Evolutionary conservation across 2,888 invertebrate genomes (phyloP).

Genomic region (Lepeophtheirus nordmannii): DNA sequence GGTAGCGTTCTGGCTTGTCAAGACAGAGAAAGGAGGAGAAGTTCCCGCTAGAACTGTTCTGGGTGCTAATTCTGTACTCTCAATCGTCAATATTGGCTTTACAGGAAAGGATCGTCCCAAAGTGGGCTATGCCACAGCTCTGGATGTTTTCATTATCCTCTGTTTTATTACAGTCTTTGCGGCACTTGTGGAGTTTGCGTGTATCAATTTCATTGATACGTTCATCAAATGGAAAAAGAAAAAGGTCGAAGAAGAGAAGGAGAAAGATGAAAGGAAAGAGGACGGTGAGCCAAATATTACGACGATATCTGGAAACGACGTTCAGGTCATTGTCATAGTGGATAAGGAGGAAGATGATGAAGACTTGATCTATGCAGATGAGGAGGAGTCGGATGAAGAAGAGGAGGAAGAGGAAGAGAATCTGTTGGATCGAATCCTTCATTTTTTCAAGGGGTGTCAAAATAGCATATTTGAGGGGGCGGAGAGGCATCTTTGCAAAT

Average conservation of each 20-base stretch:
- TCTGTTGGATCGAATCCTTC: slow-evolving; percentile 22
- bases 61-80: slow-evolving; percentile 47
- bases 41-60: slow-evolving; percentile 26
- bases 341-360: slow-evolving; percentile 12
- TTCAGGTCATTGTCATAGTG: slow-evolving; percentile 8
- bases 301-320: not conserved
- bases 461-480: not conserved
- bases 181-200: slow-evolving; percentile 45
- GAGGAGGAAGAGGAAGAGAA: slow-evolving; percentile 27
- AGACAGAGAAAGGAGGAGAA: slow-evolving; percentile 24
- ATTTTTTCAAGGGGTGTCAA: not conserved
- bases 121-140: slow-evolving; percentile 46
- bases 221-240: slow-evolving; percentile 36
- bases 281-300: not conserved
- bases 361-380: not conserved
- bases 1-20: slow-evolving; percentile 47
- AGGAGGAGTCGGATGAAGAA: slow-evolving; percentile 13
- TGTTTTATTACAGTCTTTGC: slow-evolving; percentile 49
- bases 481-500: not conserved
- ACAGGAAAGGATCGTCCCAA: slow-evolving; percentile 44
- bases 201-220: slow-evolving; percentile 43
- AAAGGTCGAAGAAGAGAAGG: slow-evolving; percentile 29
- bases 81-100: slow-evolving; percentile 47
- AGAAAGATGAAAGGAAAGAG: not conserved
- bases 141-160: slow-evolving; percentile 46